Evolutionary conservation across 2,797 vertebrate genomes (phyloP), one percentile per base, ranked within the genome.

Genomic region (Cynopterus sphinx): DNA sequence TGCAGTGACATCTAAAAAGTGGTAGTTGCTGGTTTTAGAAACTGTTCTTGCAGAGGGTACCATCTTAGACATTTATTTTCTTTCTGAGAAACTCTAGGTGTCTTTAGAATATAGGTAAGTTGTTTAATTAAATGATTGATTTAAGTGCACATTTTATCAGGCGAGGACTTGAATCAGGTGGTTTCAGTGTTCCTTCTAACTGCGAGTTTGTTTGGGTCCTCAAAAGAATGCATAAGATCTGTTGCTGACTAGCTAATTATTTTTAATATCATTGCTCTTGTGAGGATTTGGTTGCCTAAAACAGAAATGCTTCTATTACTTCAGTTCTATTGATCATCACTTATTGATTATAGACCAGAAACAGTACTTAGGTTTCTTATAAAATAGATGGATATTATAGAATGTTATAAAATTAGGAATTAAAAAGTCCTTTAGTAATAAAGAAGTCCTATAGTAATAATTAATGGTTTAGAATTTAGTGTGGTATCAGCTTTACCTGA

Each of bases 31-130:
- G 11, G 6, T 68, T 81, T 79, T 33, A 51, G 57, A 79, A 16
- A 17, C 28, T 46, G 1, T 87, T 94, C 65, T 91, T 63, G 9
- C 19, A 36, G 21, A 84, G 53, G 49, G 4, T 70, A 10, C 31
- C 33, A 28, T 49, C 10, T 41, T 70, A 43, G 39, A 39, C 11
- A 46, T 71, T 53, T 70, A 55, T 67, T 94, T 97, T 79, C 61
- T 78, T 41, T 12, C 68, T 57, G 24, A 93, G 83, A 89, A 90
- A 55, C 26, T 75, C 59, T 84, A 63, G 24, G 12, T 83, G 4
- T 79, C 36, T 84, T 74, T 91, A 82, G 59, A 67, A 33, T 88
- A 71, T 59, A 15, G 65, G 28, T 93, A 90, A 93, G 84, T 90
- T 57, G 13, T 84, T 94, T 71, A 93, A 46, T 77, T 86, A 21